phyloP scores from a whole-genome alignment of 1,140 invertebrate genomes.

The Diabrotica undecimpunctata region DNA sequence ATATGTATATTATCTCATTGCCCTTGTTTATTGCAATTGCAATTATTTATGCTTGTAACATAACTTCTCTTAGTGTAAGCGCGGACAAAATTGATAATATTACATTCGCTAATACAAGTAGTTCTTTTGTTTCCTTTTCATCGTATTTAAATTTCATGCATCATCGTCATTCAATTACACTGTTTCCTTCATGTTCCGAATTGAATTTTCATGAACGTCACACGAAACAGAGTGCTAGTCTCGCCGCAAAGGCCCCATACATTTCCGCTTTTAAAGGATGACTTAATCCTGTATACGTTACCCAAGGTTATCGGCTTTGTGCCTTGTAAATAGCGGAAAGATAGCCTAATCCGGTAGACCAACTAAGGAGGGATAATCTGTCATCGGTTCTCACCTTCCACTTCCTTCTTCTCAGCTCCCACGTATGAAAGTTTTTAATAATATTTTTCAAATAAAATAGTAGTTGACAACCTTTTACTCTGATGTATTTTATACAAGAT shows the following conservation, averaged over 20 bases:
- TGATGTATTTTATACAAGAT: too few relatives aligned
- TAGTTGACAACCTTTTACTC: too few relatives aligned
- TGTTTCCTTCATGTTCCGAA: neutral
- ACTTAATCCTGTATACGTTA: constrained; percentile 12
- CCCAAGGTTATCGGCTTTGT: constrained; percentile 17
- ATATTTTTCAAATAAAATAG: too few relatives aligned
- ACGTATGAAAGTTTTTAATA: neutral
- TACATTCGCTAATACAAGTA: too few relatives aligned
- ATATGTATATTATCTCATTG: too few relatives aligned
- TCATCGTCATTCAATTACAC: constrained; percentile 5
- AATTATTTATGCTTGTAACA: too few relatives aligned
- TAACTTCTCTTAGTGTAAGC: too few relatives aligned
- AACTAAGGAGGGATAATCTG: constrained; percentile 7
- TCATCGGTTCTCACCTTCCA: constrained; percentile 1
- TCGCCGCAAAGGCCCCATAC: constrained; percentile 6
- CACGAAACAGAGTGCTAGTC: constrained; percentile 9
- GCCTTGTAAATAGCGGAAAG: constrained; percentile 15
- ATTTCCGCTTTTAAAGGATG: constrained; percentile 7
- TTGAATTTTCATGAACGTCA: constrained; percentile 12
- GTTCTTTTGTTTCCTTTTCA: too few relatives aligned
- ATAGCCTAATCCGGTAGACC: constrained; percentile 14
- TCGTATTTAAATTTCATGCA: neutral
- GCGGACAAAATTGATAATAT: too few relatives aligned
- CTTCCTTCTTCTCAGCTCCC: neutral
- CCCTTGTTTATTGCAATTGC: too few relatives aligned